Evolutionary conservation across 1,140 invertebrate species (phyloP).

Genomic region (Pogonognathellus flavescens): DNA sequence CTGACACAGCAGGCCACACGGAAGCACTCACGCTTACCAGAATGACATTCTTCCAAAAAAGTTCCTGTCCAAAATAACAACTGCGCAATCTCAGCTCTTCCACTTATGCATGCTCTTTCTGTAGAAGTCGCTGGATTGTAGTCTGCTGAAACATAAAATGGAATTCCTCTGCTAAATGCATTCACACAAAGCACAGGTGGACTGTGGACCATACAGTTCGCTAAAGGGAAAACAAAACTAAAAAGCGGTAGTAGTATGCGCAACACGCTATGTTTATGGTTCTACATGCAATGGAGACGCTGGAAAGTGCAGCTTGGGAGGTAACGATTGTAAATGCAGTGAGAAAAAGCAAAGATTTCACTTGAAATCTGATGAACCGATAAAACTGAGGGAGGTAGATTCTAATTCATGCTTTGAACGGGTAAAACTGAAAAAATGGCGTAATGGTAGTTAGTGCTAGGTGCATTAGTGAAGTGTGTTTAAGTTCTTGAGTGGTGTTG

Average conservation of each 20-base stretch:
- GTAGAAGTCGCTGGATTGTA: too few relatives aligned
- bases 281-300: background rate
- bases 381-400: slow-evolving; percentile 15
- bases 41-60: slow-evolving; percentile 25
- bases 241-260: background rate
- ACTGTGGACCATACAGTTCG: too few relatives aligned
- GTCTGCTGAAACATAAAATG: background rate
- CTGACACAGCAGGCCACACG: slow-evolving; percentile 59
- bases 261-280: background rate
- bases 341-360: slow-evolving; percentile 50
- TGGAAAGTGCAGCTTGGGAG: background rate
- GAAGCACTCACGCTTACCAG: slow-evolving; percentile 52
- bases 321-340: slow-evolving; percentile 38
- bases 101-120: background rate
- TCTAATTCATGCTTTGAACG: background rate
- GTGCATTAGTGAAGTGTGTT: background rate
- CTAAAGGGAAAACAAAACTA: too few relatives aligned
- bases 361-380: slow-evolving; percentile 51
- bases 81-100: background rate
- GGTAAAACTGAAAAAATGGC: background rate
- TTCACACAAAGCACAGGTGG: background rate
- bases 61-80: background rate
- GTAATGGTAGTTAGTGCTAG: slow-evolving; percentile 7
- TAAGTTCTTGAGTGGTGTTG: background rate
- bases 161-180: background rate